A percentile compares a stretch with the other conserved stretches of the same genome.
Conservation (phyloP, 1,140 invertebrate genomes). For the Heliconius congener region DNA sequence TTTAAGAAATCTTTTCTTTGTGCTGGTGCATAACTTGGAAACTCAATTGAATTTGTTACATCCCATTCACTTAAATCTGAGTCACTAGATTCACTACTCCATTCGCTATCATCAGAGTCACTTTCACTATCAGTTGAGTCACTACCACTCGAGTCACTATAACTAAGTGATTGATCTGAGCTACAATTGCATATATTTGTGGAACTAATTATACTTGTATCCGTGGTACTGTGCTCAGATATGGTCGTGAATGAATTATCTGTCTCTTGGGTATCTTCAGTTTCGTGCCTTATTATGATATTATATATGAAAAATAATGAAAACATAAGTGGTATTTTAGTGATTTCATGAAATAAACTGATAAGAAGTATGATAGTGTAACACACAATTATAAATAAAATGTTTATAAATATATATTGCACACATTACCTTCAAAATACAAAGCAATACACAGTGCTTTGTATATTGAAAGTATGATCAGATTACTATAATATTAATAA, state of each 20-base stretch:
- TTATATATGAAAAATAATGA: background rate
- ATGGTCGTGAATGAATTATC: slow-evolving; percentile 53
- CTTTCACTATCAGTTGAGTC: slow-evolving; percentile 7
- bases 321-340: background rate
- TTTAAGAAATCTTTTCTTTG: background rate
- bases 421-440: background rate
- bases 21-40: slow-evolving; percentile 26
- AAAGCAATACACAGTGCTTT: background rate
- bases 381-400: no score
- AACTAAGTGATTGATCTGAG: background rate
- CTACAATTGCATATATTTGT: background rate
- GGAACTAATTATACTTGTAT: slow-evolving; percentile 48
- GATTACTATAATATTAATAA: no score
- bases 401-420: no score
- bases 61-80: slow-evolving; percentile 50
- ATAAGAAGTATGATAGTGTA: no score
- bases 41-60: slow-evolving; percentile 41
- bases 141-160: background rate
- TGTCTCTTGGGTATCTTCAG: background rate
- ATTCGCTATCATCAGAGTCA: background rate
- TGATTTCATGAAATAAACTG: background rate
- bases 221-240: slow-evolving; percentile 57
- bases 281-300: slow-evolving; percentile 10
- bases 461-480: no score
- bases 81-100: slow-evolving; percentile 14